Conservation (phyloP, 2,888 invertebrate genomes). For the Bombylius major region DNA sequence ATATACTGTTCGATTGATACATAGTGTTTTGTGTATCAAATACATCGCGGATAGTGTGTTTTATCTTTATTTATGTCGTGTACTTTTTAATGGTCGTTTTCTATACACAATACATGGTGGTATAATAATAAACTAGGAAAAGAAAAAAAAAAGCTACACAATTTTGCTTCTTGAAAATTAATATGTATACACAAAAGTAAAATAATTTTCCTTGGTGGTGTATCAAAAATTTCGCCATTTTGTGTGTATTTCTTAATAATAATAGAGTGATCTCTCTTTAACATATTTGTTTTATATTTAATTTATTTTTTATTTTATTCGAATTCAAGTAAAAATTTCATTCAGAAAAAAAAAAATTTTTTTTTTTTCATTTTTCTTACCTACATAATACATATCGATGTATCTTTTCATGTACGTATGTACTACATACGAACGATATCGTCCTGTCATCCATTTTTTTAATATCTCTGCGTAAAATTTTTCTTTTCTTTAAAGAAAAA, state of each 20-base stretch:
- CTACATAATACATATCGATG: no score
- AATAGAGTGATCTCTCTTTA: neutral
- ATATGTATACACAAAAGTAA: slow-evolving; percentile 10
- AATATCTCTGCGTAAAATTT: no score
- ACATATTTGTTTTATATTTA: neutral
- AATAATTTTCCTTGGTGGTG: slow-evolving; percentile 8
- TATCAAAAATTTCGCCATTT: slow-evolving; percentile 14
- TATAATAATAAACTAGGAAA: neutral
- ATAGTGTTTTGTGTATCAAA: no score
- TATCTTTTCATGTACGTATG: no score
- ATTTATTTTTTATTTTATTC: neutral
- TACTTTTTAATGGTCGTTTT: no score
- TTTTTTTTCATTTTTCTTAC: neutral
- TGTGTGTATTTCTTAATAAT: slow-evolving; percentile 9
- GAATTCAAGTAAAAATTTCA: no score
- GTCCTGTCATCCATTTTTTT: no score
- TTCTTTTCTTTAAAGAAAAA: no score
- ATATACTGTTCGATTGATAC: no score
- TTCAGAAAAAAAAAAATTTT: neutral
- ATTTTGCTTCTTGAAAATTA: neutral
- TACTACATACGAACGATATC: no score
- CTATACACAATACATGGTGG: neutral
- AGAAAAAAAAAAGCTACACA: neutral
- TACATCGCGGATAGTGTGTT: no score
- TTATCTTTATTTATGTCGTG: no score